A percentile compares a stretch with the other conserved stretches of the same genome.
Evolutionary conservation across 2,113 vertebrate species (phyloP).

Genomic region (Maylandia zebra): DNA sequence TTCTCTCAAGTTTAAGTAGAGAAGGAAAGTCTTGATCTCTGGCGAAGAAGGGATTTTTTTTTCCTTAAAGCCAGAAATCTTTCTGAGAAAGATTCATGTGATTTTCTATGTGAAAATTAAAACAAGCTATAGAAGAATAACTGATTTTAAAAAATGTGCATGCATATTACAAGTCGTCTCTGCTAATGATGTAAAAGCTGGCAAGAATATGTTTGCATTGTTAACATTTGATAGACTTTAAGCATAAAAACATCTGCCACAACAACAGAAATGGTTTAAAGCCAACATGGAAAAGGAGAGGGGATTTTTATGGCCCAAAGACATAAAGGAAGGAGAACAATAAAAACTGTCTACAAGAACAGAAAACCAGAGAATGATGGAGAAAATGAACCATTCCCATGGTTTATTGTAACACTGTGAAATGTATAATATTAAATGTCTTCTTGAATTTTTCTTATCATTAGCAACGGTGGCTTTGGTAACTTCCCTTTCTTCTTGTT

Average conservation of each 20-base stretch:
- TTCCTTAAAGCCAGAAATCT: neutral
- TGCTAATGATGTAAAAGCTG: neutral
- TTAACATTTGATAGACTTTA: neutral
- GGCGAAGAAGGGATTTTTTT: neutral
- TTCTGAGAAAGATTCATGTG: neutral
- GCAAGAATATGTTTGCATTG: neutral
- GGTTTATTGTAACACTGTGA: neutral
- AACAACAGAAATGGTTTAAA: neutral
- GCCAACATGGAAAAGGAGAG: neutral
- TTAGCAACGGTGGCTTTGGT: neutral
- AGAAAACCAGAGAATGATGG: neutral
- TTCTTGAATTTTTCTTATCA: constrained; percentile 8
- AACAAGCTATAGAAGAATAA: constrained; percentile 16
- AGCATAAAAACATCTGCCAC: neutral
- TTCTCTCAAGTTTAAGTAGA: neutral
- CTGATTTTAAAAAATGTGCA: neutral
- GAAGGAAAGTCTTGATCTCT: constrained; percentile 13
- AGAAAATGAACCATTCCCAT: neutral
- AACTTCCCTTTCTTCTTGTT: neutral
- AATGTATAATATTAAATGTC: neutral
- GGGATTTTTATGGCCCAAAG: neutral
- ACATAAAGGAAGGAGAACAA: neutral
- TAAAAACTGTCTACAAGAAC: neutral
- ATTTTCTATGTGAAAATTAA: constrained; percentile 30
- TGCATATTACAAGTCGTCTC: neutral